Evolutionary conservation across 37 sponge, comb jelly and placozoan genomes (phyloP).

Genomic region (Eunapius fragilis): DNA sequence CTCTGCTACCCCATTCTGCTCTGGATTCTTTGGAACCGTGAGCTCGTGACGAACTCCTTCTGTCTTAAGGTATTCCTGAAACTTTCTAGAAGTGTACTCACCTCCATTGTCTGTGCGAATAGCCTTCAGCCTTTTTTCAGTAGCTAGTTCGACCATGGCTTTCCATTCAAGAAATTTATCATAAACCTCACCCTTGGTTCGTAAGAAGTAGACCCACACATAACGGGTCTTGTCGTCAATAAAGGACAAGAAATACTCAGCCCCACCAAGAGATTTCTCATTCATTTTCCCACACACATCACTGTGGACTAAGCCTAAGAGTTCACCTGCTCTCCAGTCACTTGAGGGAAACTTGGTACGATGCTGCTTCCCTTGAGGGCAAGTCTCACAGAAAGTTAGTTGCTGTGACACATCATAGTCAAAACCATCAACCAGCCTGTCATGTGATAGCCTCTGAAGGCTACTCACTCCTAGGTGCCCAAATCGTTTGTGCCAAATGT

Average conservation of each 20-base stretch:
- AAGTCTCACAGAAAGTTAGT: conserved; percentile 33
- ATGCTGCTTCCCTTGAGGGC: conserved; percentile 26
- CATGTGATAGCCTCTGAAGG: conserved; percentile 29
- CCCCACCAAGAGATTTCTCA: conserved; percentile 40
- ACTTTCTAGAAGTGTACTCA: conserved; percentile 58
- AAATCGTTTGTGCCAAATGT: conserved; percentile 61
- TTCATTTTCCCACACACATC: conserved; percentile 53
- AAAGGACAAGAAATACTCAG: conserved; percentile 52
- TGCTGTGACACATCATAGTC: conserved; percentile 34
- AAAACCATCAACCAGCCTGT: conserved; percentile 47
- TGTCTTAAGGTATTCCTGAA: conserved; percentile 39
- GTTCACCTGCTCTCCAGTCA: conserved; percentile 31
- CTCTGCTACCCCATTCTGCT: conserved; percentile 53
- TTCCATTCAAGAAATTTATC: conserved; percentile 42
- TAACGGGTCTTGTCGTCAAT: conserved; percentile 59
- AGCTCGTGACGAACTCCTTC: conserved; percentile 41
- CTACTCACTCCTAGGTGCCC: conserved; percentile 45
- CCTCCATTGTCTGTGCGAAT: conserved; percentile 65
- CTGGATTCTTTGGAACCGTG: conserved; percentile 52
- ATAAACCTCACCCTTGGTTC: conserved; percentile 45
- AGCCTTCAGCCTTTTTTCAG: conserved; percentile 46
- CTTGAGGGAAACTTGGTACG: conserved; percentile 22
- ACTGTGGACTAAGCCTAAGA: conserved; percentile 46
- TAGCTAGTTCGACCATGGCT: conserved; percentile 9
- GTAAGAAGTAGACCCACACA: conserved; percentile 37